Evolutionary conservation across 2,888 invertebrate genomes (phyloP), one percentile per base, ranked within the genome.

Genomic region (Andrena fulva): DNA sequence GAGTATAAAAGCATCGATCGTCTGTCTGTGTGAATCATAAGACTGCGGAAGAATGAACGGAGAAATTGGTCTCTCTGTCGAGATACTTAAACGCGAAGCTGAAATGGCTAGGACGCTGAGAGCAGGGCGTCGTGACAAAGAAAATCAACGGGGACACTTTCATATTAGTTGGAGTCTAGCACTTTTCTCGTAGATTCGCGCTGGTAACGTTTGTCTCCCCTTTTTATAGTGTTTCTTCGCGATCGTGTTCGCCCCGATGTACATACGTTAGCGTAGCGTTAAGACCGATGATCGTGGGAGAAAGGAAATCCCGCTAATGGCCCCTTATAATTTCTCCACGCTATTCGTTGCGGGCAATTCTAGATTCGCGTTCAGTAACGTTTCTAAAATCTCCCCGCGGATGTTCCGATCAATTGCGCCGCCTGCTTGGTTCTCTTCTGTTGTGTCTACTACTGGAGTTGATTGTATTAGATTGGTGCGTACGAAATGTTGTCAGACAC

Each of bases 201-300:
- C 68, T 77, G 20, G 63, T 73, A 72, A 80, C 68, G 52, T 79
- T 63, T 67, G 64, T 74, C 68, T 74, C 68, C 42, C n/a, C 50
- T 71, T 50, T 52, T 73, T 72, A 74, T 68, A 60, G 68, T 75
- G 62, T 80, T 86, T 80, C 56, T 67, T 85, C 80, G 71, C 75
- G 78, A 75, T 84, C 74, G 69, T 69, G 80, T 73, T 83, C 52
- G 54, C 50, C 86, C 77, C 75, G 83, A 79, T 92, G 92, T 92
- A 92, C 90, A 92, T 92, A 92, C 82, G 82, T 91, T 91, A 90
- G 84, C 56, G 66, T 86, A 85, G 70, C 66, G 60, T 83, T 86
- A 82, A 84, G 60, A 72, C 78, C 64, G 68, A 71, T 70, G n/a
- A 82, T 74, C 84, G 69, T 68, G 80, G 77, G 73, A 81, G 84